Conservation (phyloP, 2,797 vertebrate species). For the Liasis olivaceus region DNA sequence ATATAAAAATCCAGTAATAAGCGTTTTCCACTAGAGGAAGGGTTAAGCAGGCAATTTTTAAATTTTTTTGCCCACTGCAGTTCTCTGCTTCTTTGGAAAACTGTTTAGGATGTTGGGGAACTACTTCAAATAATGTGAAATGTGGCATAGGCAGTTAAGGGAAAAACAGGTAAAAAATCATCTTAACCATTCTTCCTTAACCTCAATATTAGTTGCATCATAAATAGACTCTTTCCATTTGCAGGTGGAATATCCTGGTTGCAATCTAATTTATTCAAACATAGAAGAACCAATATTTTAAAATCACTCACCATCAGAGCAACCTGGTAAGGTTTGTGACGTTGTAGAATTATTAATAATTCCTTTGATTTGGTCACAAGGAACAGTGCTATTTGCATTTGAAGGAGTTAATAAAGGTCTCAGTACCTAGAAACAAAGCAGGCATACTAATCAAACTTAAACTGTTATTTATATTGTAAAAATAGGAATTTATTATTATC, state of each 20-base stretch:
- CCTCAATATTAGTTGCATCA: neutral
- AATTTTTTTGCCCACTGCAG: neutral
- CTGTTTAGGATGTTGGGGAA: neutral
- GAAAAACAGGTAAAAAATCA: neutral
- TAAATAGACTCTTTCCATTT: neutral
- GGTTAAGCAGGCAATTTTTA: neutral
- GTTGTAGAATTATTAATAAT: constrained; percentile 8
- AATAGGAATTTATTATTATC: constrained; percentile 9
- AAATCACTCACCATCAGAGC: constrained; percentile 23
- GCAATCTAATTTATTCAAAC: neutral
- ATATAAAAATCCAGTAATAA: neutral
- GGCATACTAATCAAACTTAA: constrained; percentile 5
- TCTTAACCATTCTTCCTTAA: neutral
- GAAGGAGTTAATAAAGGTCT: constrained; percentile 31
- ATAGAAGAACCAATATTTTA: neutral
- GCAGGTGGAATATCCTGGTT: neutral
- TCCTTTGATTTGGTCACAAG: constrained; percentile 35
- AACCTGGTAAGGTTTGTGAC: constrained; percentile 20
- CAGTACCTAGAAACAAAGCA: constrained; percentile 32
- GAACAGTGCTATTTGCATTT: constrained; percentile 42
- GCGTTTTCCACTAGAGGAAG: neutral
- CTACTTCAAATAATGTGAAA: neutral
- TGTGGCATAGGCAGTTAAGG: neutral
- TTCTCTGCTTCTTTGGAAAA: neutral
- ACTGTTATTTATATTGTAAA: neutral